Conservation (phyloP, 2,113 vertebrate genomes). For the Maccullochella peelii region DNA sequence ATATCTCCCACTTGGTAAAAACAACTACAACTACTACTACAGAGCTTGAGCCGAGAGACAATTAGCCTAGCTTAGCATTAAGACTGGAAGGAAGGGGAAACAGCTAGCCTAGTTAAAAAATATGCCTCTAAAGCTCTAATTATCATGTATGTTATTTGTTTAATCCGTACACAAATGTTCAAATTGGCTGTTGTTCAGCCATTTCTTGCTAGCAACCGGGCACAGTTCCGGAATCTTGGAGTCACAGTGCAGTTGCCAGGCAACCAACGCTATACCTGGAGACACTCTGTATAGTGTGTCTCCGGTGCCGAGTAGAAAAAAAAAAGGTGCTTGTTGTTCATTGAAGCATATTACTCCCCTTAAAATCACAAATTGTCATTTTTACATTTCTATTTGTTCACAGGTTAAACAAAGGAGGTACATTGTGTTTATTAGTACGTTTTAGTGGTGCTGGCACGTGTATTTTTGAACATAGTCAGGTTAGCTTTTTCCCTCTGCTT, state of each 20-base stretch:
- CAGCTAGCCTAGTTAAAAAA: background rate
- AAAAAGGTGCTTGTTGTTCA: no score
- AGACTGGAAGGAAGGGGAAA: background rate
- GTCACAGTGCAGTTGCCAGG: no score
- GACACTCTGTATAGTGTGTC: no score
- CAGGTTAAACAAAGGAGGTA: background rate
- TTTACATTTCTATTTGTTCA: background rate
- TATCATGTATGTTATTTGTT: background rate
- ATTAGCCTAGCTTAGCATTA: background rate
- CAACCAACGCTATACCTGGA: no score
- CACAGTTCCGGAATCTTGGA: no score
- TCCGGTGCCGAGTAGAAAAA: no score
- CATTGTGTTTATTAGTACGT: background rate
- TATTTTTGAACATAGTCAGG: background rate
- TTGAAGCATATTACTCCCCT: background rate
- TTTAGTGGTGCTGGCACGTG: background rate
- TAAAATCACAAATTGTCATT: background rate
- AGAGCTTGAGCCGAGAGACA: background rate
- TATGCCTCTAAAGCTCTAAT: background rate
- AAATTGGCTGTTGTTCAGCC: background rate
- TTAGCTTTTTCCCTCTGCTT: background rate
- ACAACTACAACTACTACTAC: background rate
- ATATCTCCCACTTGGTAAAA: background rate
- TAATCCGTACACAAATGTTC: background rate
- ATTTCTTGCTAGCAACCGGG: background rate